phyloP scores from a whole-genome alignment of 1,140 invertebrate genomes.

The Anadara kagoshimensis region DNA sequence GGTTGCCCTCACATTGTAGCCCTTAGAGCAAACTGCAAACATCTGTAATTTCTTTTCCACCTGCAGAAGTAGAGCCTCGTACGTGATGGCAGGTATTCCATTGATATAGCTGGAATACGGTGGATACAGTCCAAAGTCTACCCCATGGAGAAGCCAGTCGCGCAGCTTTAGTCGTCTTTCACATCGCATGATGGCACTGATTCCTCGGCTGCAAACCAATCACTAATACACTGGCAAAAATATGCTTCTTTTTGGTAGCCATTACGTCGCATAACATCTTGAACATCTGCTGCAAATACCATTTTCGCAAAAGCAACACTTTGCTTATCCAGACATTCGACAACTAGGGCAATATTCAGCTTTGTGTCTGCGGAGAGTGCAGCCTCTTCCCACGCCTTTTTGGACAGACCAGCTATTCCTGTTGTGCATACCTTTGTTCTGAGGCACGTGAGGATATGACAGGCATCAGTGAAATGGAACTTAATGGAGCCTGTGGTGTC shows the following conservation, averaged over 20 bases:
- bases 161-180: conserved; percentile 2
- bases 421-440: conserved; percentile 20
- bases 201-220: conserved; percentile 33
- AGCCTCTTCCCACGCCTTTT: conserved; percentile 16
- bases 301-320: conserved; percentile 28
- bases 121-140: conserved; percentile 10
- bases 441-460: conserved; percentile 2
- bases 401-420: conserved; percentile 18
- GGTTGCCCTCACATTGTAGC: conserved; percentile 19
- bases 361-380: conserved; percentile 5
- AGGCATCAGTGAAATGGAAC: conserved; percentile 16
- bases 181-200: conserved; percentile 6
- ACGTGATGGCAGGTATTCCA: conserved; percentile 17
- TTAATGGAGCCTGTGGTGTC: not conserved
- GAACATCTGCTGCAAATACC: conserved; percentile 21
- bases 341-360: conserved; percentile 20
- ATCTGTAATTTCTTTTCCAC: conserved; percentile 20
- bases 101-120: conserved; percentile 6
- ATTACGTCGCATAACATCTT: conserved; percentile 15
- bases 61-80: conserved; percentile 12
- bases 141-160: conserved; percentile 9
- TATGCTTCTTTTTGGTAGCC: conserved; percentile 11
- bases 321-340: conserved; percentile 31
- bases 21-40: not conserved
- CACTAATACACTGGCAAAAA: conserved; percentile 12